Evolutionary conservation across 2,888 invertebrate species (phyloP), one percentile per base, ranked within the genome.

Genomic region (Limnephilus auricula): DNA sequence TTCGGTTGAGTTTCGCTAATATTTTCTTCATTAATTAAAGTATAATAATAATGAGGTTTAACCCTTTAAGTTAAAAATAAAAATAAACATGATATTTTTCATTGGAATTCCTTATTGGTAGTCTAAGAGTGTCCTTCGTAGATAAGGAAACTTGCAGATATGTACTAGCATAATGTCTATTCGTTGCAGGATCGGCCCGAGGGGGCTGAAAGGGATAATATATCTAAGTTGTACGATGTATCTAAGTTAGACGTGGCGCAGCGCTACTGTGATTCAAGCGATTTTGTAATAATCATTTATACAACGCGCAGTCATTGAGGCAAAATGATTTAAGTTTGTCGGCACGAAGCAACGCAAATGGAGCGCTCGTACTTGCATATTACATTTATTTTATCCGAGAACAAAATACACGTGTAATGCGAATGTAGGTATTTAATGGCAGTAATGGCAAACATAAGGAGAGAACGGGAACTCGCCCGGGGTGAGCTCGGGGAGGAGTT

Each of bases 251-350:
- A 86, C 80, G 25, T 45, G 79, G 83, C 86, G n/a, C 79, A 78
- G 18, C n/a, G 80, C 90, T 50, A 65, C 87, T 87, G 90, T 88
- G 83, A 79, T 88, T 37, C 50, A 32, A 92, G 34, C 92, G 30
- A 83, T 92, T 90, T 87, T 45, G 84, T 84, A 91, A 91, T 84
- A 88, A 89, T 91, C 89, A 89, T 90, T 90, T 89, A 86, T 86
- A 87, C 92, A 85, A 78, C 82, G 83, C 79, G 89, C 45, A 90
- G 90, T 92, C 90, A 88, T 90, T 92, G 83, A 83, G 91, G 89
- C 40, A 91, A 92, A 91, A 92, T 89, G 88, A 91, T 90, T 92
- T 92, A 80, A 92, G 87, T 89, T 82, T 82, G 89, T 45, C 90
- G 79, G 80, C 89, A 91, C 91, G 91, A 91, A 90, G 83, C 84